These are phyloP conservation scores for Urocitellus parryii DNA, from an alignment of 2,113 vertebrate genomes.

Conservation along the genomic window DNA sequence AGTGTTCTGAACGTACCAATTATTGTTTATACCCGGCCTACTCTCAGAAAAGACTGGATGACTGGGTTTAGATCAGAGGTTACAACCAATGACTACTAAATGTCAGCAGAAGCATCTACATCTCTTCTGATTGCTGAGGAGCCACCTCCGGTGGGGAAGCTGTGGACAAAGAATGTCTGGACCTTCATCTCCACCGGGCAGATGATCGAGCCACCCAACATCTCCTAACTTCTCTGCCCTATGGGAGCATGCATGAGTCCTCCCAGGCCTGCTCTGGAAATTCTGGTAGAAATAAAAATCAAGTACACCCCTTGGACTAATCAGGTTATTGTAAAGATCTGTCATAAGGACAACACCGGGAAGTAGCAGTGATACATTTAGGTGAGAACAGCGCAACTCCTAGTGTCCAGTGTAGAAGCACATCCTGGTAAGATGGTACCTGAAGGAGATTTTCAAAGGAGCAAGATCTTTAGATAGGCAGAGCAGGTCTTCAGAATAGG, in stretches of 20 bases:
- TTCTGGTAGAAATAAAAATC: background rate
- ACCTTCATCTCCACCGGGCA: background rate
- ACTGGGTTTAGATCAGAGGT: background rate
- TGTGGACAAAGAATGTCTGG: background rate
- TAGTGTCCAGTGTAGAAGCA: background rate
- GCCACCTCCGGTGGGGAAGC: background rate
- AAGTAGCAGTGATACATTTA: background rate
- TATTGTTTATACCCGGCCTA: background rate
- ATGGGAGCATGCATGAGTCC: too few relatives aligned
- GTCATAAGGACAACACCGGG: background rate
- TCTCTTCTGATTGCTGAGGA: background rate
- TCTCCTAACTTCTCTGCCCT: background rate
- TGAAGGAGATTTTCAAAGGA: conserved; percentile 2
- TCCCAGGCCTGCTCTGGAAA: background rate
- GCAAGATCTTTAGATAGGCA: background rate
- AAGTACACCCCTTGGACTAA: background rate
- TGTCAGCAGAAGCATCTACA: background rate
- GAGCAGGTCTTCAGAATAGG: background rate
- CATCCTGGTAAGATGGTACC: background rate
- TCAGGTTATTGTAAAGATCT: background rate
- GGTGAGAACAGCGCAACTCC: background rate
- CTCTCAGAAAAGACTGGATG: background rate
- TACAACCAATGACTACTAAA: background rate
- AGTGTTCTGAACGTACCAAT: background rate
- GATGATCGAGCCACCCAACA: background rate